Evolutionary conservation across 2,888 invertebrate species (phyloP).

Genomic region (Xestia ashworthii): DNA sequence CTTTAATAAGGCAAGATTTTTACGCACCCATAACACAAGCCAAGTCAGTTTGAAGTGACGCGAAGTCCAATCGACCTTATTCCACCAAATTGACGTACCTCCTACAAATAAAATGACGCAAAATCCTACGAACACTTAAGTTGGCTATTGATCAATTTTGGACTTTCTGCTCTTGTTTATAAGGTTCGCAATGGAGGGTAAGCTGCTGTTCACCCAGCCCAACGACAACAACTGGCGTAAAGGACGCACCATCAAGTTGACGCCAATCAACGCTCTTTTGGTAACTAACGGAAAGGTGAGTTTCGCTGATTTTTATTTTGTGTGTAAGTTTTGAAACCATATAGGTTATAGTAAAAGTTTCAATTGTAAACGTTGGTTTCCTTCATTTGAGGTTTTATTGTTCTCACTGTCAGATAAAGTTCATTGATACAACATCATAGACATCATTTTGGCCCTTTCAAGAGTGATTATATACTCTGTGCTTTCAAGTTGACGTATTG

Average conservation of each 20-base stretch:
- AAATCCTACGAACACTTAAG: slow-evolving; percentile 42
- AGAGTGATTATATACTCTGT: no score
- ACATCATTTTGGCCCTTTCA: no score
- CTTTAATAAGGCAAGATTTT: slow-evolving; percentile 57
- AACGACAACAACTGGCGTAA: slow-evolving; percentile 98
- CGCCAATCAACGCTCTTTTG: slow-evolving; percentile 96
- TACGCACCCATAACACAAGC: slow-evolving; percentile 45
- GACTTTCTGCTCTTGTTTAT: slow-evolving; percentile 62
- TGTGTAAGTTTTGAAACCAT: slow-evolving; percentile 13
- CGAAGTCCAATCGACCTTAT: slow-evolving; percentile 62
- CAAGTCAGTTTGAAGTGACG: slow-evolving; percentile 55
- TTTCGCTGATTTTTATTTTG: slow-evolving; percentile 52
- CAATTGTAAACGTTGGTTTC: slow-evolving; percentile 5
- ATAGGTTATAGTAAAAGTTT: slow-evolving; percentile 25
- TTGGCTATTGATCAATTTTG: slow-evolving; percentile 54
- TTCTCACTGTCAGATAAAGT: not conserved
- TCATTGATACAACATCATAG: not conserved
- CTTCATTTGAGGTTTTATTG: not conserved
- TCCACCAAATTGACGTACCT: slow-evolving; percentile 60
- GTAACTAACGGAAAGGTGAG: slow-evolving; percentile 97
- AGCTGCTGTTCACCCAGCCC: slow-evolving; percentile 96
- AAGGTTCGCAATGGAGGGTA: slow-evolving; percentile 97
- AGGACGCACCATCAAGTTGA: slow-evolving; percentile 96
- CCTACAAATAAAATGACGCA: slow-evolving; percentile 60
- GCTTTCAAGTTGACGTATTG: no score